Evolutionary conservation across 2,888 invertebrate species (phyloP).

Genomic region (Eupeodes latifasciatus): DNA sequence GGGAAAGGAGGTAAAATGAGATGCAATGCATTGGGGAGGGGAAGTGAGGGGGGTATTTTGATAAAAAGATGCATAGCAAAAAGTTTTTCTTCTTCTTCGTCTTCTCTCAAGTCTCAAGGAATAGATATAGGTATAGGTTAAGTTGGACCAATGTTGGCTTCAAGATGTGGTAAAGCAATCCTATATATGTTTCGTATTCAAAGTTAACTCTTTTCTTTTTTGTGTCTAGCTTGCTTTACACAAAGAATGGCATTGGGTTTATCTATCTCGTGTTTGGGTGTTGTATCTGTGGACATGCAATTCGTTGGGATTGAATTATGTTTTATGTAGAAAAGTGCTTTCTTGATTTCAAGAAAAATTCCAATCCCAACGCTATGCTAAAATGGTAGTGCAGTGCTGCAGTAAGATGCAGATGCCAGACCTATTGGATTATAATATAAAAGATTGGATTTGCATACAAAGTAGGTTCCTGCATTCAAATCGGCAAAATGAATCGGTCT

Average conservation of each 20-base stretch:
- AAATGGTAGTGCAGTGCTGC: neutral
- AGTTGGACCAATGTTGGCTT: neutral
- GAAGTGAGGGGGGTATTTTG: constrained; percentile 30
- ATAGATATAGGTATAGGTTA: constrained; percentile 42
- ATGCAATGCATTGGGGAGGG: neutral
- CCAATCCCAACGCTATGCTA: constrained; percentile 11
- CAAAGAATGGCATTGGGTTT: constrained; percentile 61
- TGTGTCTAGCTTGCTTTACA: neutral
- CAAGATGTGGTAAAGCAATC: constrained; percentile 41
- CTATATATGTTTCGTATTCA: constrained; percentile 21
- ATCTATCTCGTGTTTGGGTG: constrained; percentile 70
- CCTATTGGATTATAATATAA: constrained; percentile 22
- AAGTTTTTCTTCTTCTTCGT: constrained; percentile 38
- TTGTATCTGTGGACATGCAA: constrained; percentile 75
- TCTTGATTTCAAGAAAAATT: constrained; percentile 45
- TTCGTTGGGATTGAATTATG: constrained; percentile 76
- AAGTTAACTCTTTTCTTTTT: constrained; percentile 5
- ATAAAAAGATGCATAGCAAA: constrained; percentile 67
- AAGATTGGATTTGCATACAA: constrained; percentile 58
- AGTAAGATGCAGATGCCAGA: neutral
- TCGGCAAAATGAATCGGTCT: constrained; percentile 23
- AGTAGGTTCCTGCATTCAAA: constrained; percentile 27
- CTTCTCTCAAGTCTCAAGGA: constrained; percentile 20
- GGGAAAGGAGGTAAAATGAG: neutral
- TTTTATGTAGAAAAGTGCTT: constrained; percentile 54